phyloP scores from a whole-genome alignment of 2,888 invertebrate genomes.

The Cheilosia variabilis region DNA sequence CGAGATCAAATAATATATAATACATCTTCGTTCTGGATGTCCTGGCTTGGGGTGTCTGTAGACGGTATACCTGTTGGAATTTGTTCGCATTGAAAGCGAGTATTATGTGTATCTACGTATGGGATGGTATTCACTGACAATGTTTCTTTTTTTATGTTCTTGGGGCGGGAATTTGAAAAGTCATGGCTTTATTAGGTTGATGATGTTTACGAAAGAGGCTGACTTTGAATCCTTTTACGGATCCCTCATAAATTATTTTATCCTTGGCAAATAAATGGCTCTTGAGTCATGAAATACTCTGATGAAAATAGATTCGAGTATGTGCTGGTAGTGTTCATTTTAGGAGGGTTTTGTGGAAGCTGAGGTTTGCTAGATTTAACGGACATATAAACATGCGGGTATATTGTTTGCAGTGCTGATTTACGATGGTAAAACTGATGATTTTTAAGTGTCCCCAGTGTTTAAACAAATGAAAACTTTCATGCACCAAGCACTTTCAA shows the following conservation, averaged over 20 bases:
- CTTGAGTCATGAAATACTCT: conserved; percentile 35
- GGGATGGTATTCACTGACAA: conserved; percentile 26
- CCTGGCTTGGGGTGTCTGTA: conserved; percentile 29
- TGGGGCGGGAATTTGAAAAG: conserved; percentile 14
- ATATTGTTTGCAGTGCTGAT: too few relatives aligned
- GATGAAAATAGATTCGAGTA: neutral
- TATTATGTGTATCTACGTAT: too few relatives aligned
- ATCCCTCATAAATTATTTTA: conserved; percentile 59
- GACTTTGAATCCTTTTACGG: conserved; percentile 39
- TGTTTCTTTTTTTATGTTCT: conserved; percentile 36
- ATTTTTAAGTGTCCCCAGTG: too few relatives aligned
- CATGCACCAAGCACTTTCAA: too few relatives aligned
- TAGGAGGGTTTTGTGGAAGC: neutral
- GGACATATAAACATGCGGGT: too few relatives aligned
- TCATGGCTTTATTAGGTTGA: conserved; percentile 49
- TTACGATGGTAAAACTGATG: too few relatives aligned
- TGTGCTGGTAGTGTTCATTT: neutral
- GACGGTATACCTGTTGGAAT: conserved; percentile 56
- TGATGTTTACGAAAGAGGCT: conserved; percentile 51
- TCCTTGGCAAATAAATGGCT: conserved; percentile 37
- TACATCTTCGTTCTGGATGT: conserved; percentile 26
- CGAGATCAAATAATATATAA: conserved; percentile 65
- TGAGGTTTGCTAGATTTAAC: too few relatives aligned
- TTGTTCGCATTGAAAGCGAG: conserved; percentile 5
- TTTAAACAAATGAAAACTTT: too few relatives aligned